phyloP scores from a whole-genome alignment of 2,888 invertebrate genomes.

The Microplitis manilae region DNA sequence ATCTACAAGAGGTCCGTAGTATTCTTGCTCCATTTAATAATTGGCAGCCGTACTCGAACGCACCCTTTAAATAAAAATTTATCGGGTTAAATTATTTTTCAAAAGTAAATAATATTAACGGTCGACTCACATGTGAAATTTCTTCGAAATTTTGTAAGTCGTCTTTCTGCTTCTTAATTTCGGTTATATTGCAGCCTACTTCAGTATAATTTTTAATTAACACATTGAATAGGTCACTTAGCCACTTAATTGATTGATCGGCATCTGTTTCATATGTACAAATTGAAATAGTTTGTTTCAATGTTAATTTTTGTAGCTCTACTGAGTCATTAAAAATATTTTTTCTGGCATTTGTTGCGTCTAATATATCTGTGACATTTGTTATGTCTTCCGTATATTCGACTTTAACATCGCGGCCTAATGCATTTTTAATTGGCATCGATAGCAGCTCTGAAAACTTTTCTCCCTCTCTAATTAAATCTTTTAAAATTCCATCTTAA shows the following conservation, averaged over 20 bases:
- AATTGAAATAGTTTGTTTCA: constrained; percentile 85
- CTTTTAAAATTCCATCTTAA: constrained; percentile 78
- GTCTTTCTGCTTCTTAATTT: constrained; percentile 83
- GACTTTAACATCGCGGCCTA: constrained; percentile 80
- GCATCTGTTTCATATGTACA: constrained; percentile 84
- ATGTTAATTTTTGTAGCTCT: constrained; percentile 82
- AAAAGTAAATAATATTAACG: background rate
- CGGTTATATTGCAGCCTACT: constrained; percentile 81
- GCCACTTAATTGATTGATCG: constrained; percentile 83
- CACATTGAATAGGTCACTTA: constrained; percentile 82
- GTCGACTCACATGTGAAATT: constrained; percentile 60
- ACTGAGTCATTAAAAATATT: constrained; percentile 83
- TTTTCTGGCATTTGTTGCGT: constrained; percentile 79
- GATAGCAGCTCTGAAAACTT: constrained; percentile 84
- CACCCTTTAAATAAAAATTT: constrained; percentile 75
- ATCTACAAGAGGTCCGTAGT: constrained; percentile 81
- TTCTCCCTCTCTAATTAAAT: constrained; percentile 82
- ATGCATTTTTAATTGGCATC: constrained; percentile 84
- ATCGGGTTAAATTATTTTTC: background rate
- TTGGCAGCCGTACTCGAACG: constrained; percentile 87
- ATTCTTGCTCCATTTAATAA: constrained; percentile 82
- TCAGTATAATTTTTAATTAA: constrained; percentile 80
- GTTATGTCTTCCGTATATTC: constrained; percentile 82
- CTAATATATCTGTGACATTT: constrained; percentile 81
- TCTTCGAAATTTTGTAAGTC: constrained; percentile 84